Base-by-base conservation (phyloP, 2,113 vertebrate species). In the Microcebus griseorufus region DNA sequence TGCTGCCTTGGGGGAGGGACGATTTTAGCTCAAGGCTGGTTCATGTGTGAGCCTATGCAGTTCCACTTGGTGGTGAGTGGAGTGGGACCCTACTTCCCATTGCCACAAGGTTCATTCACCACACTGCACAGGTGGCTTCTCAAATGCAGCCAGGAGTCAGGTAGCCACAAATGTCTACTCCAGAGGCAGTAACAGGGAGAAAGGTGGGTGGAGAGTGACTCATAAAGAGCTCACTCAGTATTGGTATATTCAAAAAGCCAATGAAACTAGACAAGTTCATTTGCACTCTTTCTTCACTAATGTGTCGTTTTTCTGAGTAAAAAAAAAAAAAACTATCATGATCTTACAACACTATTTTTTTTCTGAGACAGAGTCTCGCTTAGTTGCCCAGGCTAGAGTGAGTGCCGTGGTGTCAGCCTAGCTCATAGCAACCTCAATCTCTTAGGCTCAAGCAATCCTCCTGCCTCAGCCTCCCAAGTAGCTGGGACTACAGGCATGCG, bases 41-140 rank as follows among this genome's bases (percentile, higher is more conserved):
- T 67, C 7, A 4, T 0, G 23, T 65, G 34, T 4, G 0, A 0
- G 23, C 55, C 39, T 48, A 55, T 0, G 3, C 0, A n/a, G 37
- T 5, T 42, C 23, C 53, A n/a, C 9, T 1, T 11, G 29, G 22
- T 39, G 60, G 14, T 42, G 65, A 75, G 2, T 22, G 9, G 9
- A 58, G 8, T 23, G 2, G n/a, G 9, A 20, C 7, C 11, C 32
- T 25, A 29, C n/a, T 48, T 11, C 25, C 12, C 13, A 62, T 5
- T 42, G 7, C 6, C 6, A 42, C 11, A 45, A 91, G n/a, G 53
- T 27, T 20, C 0, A 60, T 27, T 20, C 0, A 5, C 5, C 32
- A 34, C 45, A 20, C 29, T 14, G 65, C 1, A 39, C 4, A 11
- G 64, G 34, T 25, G 29, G 34, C 62, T 93, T 78, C 22, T 14